phyloP scores from a whole-genome alignment of 2,113 vertebrate species.

The Plecotus auritus region DNA sequence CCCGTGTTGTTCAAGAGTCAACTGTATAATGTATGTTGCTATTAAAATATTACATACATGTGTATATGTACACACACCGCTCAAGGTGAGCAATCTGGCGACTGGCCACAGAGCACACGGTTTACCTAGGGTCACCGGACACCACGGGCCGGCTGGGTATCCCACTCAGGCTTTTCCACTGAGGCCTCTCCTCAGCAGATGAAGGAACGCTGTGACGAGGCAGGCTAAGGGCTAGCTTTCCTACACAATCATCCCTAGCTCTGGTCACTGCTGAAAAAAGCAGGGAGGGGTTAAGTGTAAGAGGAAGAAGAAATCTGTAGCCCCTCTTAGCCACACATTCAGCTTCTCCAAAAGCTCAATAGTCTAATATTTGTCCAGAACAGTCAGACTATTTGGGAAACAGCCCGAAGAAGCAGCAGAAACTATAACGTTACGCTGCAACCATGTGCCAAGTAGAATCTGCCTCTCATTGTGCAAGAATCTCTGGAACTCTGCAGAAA shows the following conservation, averaged over 20 bases:
- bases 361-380: background rate
- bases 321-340: background rate
- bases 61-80: background rate
- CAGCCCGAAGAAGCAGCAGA: background rate
- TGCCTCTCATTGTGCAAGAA: background rate
- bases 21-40: background rate
- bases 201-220: background rate
- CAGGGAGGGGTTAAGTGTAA: background rate
- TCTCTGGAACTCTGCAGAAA: background rate
- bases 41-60: background rate
- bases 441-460: background rate
- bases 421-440: background rate
- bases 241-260: background rate
- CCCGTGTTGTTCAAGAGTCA: background rate
- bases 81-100: background rate
- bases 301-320: background rate
- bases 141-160: background rate
- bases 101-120: background rate
- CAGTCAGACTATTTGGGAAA: background rate
- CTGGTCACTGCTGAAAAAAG: background rate
- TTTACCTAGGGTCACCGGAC: background rate
- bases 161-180: background rate
- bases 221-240: background rate
- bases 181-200: background rate
- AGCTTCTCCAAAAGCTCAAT: background rate